Evolutionary conservation across 37 sponge, comb jelly and placozoan species (phyloP), one percentile per base, ranked within the genome.

Genomic region (Spongia lamella): DNA sequence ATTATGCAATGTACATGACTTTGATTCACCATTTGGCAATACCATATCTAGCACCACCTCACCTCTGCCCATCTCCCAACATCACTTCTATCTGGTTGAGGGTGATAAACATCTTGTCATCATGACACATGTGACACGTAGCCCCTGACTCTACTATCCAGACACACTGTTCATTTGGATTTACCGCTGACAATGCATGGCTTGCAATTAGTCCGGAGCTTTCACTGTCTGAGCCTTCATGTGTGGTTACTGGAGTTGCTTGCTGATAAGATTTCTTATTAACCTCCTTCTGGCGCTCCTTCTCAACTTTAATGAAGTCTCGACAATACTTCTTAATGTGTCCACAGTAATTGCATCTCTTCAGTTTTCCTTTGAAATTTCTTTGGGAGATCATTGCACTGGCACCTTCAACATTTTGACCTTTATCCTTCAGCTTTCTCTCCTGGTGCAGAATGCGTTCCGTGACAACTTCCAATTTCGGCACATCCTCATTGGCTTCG

Each of bases 401-500:
- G 2, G 53, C 72, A 58, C 34, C 57, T 39, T 35, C 39, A 39
- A 43, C 19, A 38, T 57, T 58, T 58, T 56, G 59, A 58, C 38
- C 20, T 66, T 31, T 72, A 19, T 73, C 74, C 36, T 73, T 73
- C 17, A 33, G 27, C 72, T 54, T 71, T 71, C 72, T 71, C 72
- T 71, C 72, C 32, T 73, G 74, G 61, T 73, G 74, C 33, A 73
- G 59, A 32, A 73, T 73, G n/a, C 74, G 58, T 73, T 73, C 59
- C 21, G 61, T 73, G 21, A 73, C 74, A 73, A 73, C 74, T 38
- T 58, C 74, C 16, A 73, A 38, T 59, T 73, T 73, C 26, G 32
- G 31, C 47, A 43, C 47, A 43, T 43, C 61, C 11, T 30, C 31
- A 59, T 59, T 43, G 5, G 47, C 47, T 43, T 43, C 9, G 47